Evolutionary conservation across 2,797 vertebrate species (phyloP).

Genomic region (Sphenodon punctatus): DNA sequence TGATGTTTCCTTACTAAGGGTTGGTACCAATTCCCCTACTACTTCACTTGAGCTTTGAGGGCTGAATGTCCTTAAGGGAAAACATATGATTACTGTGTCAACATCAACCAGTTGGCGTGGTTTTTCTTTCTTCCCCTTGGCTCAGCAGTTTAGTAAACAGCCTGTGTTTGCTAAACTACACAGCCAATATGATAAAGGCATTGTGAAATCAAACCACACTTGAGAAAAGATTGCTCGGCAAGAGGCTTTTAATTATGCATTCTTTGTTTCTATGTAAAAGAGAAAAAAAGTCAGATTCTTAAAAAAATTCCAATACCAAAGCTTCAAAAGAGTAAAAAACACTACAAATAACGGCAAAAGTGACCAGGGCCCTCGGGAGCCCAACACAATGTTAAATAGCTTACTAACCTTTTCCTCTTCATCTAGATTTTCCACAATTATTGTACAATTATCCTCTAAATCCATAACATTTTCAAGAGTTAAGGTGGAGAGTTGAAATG

Average conservation of each 20-base stretch:
- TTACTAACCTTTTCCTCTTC: slow-evolving; percentile 33
- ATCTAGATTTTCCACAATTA: not conserved
- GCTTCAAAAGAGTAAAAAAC: not conserved
- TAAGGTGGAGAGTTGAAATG: slow-evolving; percentile 66
- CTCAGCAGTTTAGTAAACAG: slow-evolving; percentile 6
- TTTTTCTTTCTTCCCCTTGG: slow-evolving; percentile 44
- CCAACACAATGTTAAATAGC: not conserved
- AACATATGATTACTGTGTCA: slow-evolving; percentile 10
- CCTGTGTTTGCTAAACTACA: slow-evolving; percentile 20
- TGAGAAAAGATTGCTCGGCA: slow-evolving; percentile 7
- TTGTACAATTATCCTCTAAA: slow-evolving; percentile 35
- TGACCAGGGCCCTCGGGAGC: not conserved
- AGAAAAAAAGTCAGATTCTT: not conserved
- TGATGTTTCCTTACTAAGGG: not conserved
- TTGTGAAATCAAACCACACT: slow-evolving; percentile 23
- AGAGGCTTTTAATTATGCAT: slow-evolving; percentile 26
- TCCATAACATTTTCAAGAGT: slow-evolving; percentile 58
- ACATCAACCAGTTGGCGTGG: slow-evolving; percentile 4
- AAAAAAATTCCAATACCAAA: slow-evolving; percentile 11
- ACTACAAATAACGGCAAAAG: not conserved
- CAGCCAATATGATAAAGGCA: slow-evolving; percentile 15
- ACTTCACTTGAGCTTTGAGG: not conserved
- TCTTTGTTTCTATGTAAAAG: slow-evolving; percentile 27
- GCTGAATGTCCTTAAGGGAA: slow-evolving; percentile 20
- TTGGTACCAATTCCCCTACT: not conserved